Base-by-base conservation (phyloP, 2,113 vertebrate species). In the Oryzias woworae region DNA sequence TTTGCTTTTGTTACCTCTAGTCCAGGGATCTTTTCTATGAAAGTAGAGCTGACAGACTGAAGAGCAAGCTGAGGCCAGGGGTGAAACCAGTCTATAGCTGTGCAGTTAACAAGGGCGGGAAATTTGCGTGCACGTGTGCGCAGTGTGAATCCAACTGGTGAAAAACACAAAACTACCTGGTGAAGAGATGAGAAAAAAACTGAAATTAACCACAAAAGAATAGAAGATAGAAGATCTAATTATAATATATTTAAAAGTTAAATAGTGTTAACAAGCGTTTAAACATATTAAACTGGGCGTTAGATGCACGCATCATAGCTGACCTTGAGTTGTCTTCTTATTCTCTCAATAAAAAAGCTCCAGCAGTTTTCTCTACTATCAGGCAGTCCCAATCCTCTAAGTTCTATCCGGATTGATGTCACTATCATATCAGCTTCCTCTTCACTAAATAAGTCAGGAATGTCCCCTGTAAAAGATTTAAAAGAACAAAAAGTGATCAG, bases 331-430 rank as follows among this genome's bases (percentile, higher is more conserved):
- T 94, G 89, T 56, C 90, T 84, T 68, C 82, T 89, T 81, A 93
- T 93, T 69, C 93, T 72, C 5, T 93, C 92, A 59, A 92, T 93
- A 71, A 95, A 96, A 86, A 91, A 92, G 59, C 85, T 85, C 87
- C 87, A 91, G 78, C 62, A 88, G 74, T 92, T 94, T 69, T 94
- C 91, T 78, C 91, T 89, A 18, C 79, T 91, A 77, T 88, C 90
- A 60, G 85, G 79, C 56, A 92, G 69, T 48, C 85, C 81, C 54
- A 92, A 75, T 28, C 78, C 88, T 66, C 90, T 64, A 24, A 94
- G 87, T 83, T 95, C 91, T 83, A 89, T 78, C 8, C 87, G 89
- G 72, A 88, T 81, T 5, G 90, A 93, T 20, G 89, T 75, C 72
- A 94, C 73, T 1, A 91, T 87, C 78, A 62, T 90, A 45, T 92